A percentile compares a stretch with the other conserved stretches of the same genome.
Conservation (phyloP, 1,140 invertebrate species). For the Leptonema lineaticorne region DNA sequence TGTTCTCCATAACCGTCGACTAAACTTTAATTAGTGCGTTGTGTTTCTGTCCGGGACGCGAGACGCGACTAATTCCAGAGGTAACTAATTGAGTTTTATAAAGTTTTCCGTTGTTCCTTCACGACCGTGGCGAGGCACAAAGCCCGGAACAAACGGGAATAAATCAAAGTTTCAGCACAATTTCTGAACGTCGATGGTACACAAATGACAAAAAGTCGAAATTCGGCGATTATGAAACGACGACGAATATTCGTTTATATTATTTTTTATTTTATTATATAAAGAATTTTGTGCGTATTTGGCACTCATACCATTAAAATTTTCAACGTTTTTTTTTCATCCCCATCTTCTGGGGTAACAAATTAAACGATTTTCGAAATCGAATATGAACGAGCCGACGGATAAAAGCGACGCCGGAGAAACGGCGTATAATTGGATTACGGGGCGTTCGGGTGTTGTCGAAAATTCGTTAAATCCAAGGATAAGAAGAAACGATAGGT, state of each 20-base stretch:
- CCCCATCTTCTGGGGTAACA: not conserved
- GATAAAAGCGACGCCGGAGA: not conserved
- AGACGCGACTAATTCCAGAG: constrained; percentile 7
- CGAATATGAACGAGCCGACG: not conserved
- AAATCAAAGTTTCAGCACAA: not conserved
- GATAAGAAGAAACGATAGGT: constrained; percentile 7
- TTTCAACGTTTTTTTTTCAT: too few species aligned
- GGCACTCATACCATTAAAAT: too few species aligned
- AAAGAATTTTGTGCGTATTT: too few species aligned
- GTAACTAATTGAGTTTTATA: not conserved
- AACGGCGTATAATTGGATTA: not conserved
- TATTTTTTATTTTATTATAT: too few species aligned
- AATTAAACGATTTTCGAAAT: not conserved
- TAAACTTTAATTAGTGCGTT: constrained; percentile 11
- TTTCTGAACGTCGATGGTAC: too few species aligned
- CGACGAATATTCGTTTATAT: too few species aligned
- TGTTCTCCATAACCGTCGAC: too few species aligned
- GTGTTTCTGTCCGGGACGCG: not conserved
- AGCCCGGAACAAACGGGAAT: not conserved
- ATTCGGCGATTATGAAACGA: too few species aligned
- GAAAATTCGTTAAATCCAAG: not conserved
- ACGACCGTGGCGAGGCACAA: not conserved
- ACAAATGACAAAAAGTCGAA: not conserved
- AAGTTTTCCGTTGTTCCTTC: not conserved
- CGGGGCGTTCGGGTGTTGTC: not conserved